Evolutionary conservation across 2,888 invertebrate genomes (phyloP).

Genomic region (Tipula unca): DNA sequence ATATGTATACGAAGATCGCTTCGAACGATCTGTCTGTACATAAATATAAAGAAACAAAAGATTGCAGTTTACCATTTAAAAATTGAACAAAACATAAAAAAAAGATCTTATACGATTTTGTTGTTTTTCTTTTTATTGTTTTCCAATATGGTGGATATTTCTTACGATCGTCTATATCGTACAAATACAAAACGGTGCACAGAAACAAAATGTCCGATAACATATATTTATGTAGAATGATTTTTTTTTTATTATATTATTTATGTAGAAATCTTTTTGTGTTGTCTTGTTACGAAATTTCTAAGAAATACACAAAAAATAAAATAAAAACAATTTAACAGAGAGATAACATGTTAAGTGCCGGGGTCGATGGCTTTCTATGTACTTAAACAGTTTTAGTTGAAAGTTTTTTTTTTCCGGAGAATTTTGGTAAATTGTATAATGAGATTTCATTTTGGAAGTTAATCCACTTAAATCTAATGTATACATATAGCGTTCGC

Average conservation of each 20-base stretch:
- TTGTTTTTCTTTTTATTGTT: neutral
- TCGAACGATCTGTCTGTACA: neutral
- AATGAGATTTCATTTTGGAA: neutral
- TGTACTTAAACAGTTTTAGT: neutral
- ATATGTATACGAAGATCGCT: neutral
- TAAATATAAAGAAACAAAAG: neutral
- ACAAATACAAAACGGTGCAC: neutral
- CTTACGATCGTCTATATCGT: neutral
- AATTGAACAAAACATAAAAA: neutral
- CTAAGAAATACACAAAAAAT: neutral
- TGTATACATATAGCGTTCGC: neutral
- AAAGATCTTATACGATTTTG: neutral
- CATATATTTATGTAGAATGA: slow-evolving; percentile 4
- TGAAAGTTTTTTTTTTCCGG: neutral
- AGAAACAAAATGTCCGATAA: neutral
- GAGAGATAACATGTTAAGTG: neutral
- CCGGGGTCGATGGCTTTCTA: neutral
- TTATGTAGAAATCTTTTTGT: slow-evolving; percentile 14
- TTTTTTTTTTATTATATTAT: neutral
- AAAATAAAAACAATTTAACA: neutral
- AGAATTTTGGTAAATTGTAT: neutral
- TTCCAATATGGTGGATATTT: neutral
- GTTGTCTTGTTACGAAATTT: slow-evolving; percentile 8
- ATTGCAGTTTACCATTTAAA: neutral
- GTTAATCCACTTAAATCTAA: neutral